Percentiles rank a stretch among this genome's conserved stretches.
These are phyloP conservation scores for Mustela erminea DNA, from an alignment of 2,797 vertebrate genomes.

Conservation along the genomic window DNA sequence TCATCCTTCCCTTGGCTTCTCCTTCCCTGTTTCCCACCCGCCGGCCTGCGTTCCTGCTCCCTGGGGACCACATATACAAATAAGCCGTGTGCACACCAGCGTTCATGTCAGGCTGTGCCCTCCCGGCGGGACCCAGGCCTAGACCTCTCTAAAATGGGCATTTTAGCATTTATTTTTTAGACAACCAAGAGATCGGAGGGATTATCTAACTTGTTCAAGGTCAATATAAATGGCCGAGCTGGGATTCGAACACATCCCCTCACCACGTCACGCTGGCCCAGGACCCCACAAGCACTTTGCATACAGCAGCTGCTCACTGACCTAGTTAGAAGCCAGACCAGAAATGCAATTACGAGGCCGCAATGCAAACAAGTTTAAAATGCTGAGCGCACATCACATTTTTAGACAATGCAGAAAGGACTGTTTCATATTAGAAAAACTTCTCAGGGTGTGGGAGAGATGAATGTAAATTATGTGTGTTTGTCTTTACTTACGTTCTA, in stretches of 20 bases:
- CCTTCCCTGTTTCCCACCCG: too few species aligned
- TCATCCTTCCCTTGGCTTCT: not conserved
- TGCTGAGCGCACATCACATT: not conserved
- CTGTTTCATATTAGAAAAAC: slow-evolving; percentile 28
- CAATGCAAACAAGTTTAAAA: not conserved
- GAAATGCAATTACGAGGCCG: not conserved
- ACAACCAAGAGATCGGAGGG: not conserved
- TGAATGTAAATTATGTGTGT: not conserved
- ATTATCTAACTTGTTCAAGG: not conserved
- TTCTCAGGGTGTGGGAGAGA: not conserved
- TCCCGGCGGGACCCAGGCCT: not conserved
- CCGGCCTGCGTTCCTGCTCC: not conserved
- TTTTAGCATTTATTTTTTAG: slow-evolving; percentile 2
- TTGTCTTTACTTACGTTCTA: slow-evolving; percentile 58
- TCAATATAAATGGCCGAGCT: not conserved
- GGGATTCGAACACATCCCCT: not conserved
- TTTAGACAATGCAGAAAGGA: not conserved
- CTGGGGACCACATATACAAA: not conserved
- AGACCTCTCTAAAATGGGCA: not conserved
- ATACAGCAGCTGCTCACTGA: not conserved
- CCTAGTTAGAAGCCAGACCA: not conserved
- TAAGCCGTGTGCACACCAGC: not conserved
- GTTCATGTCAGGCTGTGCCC: not conserved
- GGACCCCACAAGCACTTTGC: fast-evolving
- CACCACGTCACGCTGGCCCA: too few species aligned